Conservation (phyloP, 1,140 invertebrate species). For the Medauroidea extradentata region DNA sequence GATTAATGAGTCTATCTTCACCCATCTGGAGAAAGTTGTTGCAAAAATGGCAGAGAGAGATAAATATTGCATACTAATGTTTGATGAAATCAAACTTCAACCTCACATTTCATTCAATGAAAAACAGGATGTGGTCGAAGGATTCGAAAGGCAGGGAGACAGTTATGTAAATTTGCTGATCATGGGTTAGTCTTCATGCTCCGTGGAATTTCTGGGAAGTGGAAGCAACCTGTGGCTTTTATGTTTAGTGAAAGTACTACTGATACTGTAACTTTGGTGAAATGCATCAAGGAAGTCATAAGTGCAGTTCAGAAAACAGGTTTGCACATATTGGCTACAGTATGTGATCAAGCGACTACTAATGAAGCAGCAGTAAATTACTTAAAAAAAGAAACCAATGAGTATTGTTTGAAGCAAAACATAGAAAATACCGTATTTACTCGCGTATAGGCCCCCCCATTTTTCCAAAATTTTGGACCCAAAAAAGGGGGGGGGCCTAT, state of each 20-base stretch:
- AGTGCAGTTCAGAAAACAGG: neutral
- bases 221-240: constrained; percentile 23
- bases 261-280: too few relatives aligned
- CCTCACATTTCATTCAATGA: constrained; percentile 12
- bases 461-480: too few relatives aligned
- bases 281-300: constrained; percentile 11
- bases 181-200: constrained; percentile 27
- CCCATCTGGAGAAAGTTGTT: constrained; percentile 2
- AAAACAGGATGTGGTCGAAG: constrained; percentile 15
- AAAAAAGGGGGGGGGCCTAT: too few relatives aligned
- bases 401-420: neutral
- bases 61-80: constrained; percentile 8
- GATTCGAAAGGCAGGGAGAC: constrained; percentile 16
- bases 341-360: constrained; percentile 11
- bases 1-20: constrained; percentile 13
- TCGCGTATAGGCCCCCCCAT: too few relatives aligned
- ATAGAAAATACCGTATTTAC: too few relatives aligned
- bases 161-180: constrained; percentile 16
- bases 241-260: constrained; percentile 1
- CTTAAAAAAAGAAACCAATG: neutral
- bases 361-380: constrained; percentile 4
- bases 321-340: constrained; percentile 4
- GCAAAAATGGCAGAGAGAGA: constrained; percentile 2
- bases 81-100: constrained; percentile 18
- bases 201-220: constrained; percentile 15